A percentile compares a stretch with the other conserved stretches of the same genome.
Evolutionary conservation across 2,888 invertebrate genomes (phyloP).

Genomic region (Polydrusus cervinus): DNA sequence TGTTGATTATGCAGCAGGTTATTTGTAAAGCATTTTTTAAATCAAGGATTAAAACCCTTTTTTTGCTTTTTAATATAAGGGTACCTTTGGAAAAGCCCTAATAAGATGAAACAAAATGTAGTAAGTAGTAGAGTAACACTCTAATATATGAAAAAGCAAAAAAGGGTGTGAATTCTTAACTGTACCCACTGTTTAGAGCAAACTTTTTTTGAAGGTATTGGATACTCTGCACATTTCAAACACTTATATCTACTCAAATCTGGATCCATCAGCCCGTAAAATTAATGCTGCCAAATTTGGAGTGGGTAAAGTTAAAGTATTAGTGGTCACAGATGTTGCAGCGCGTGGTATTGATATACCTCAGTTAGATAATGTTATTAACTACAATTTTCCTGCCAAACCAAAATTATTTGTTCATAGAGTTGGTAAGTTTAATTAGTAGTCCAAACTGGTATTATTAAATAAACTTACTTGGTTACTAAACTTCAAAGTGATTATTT

Average conservation of each 20-base stretch:
- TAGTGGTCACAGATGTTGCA: conserved; percentile 98
- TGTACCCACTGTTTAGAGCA: too few relatives aligned
- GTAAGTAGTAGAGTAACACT: too few relatives aligned
- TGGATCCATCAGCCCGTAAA: conserved; percentile 96
- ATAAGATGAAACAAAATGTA: too few relatives aligned
- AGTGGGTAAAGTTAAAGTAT: conserved; percentile 84
- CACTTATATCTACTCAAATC: conserved; percentile 93
- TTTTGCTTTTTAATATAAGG: too few relatives aligned
- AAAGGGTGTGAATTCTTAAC: too few relatives aligned
- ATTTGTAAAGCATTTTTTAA: too few relatives aligned
- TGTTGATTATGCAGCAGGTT: too few relatives aligned
- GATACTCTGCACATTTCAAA: conserved; percentile 86
- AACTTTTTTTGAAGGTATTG: conserved; percentile 75
- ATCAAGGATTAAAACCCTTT: too few relatives aligned
- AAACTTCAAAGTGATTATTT: too few relatives aligned
- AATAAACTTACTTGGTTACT: neutral
- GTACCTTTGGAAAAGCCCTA: too few relatives aligned
- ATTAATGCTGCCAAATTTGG: conserved; percentile 94
- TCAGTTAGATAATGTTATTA: conserved; percentile 95
- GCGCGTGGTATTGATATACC: conserved; percentile 99
- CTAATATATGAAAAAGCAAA: too few relatives aligned
- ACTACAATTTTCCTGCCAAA: conserved; percentile 97
- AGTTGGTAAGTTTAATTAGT: conserved; percentile 82
- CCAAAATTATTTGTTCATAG: conserved; percentile 98
- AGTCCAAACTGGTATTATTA: neutral